phyloP scores from a whole-genome alignment of 2,113 vertebrate species.

The Crocuta crocuta region DNA sequence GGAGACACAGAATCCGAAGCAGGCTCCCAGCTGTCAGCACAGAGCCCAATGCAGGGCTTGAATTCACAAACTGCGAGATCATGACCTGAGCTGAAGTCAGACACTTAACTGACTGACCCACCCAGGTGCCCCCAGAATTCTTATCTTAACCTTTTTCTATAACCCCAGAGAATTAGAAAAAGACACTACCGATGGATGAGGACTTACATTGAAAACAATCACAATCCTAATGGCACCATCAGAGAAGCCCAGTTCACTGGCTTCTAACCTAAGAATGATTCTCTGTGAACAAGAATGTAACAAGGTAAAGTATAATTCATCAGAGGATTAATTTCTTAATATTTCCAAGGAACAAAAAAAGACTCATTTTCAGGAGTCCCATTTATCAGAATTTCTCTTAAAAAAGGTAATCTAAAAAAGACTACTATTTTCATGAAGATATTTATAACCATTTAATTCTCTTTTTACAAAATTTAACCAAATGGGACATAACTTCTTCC shows the following conservation, averaged over 20 bases:
- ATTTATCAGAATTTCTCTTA: conserved; percentile 48
- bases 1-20: too few relatives aligned
- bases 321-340: conserved; percentile 35
- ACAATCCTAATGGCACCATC: conserved; percentile 8
- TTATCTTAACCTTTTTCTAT: conserved; percentile 6
- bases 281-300: conserved; percentile 15
- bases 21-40: too few relatives aligned
- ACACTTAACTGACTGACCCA: too few relatives aligned
- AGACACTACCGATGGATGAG: conserved; percentile 29
- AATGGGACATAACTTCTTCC: not conserved
- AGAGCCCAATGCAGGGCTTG: too few relatives aligned
- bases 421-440: conserved; percentile 25
- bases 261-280: not conserved
- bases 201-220: not conserved
- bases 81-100: too few relatives aligned
- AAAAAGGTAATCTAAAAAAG: conserved; percentile 42
- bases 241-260: not conserved
- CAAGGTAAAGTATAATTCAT: conserved; percentile 16
- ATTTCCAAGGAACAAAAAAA: conserved; percentile 40
- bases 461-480: conserved; percentile 4
- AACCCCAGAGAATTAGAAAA: not conserved
- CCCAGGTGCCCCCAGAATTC: not conserved
- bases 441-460: conserved; percentile 23
- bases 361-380: not conserved
- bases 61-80: too few relatives aligned